phyloP scores from a whole-genome alignment of 2,113 vertebrate genomes.

The Eolophus roseicapilla region DNA sequence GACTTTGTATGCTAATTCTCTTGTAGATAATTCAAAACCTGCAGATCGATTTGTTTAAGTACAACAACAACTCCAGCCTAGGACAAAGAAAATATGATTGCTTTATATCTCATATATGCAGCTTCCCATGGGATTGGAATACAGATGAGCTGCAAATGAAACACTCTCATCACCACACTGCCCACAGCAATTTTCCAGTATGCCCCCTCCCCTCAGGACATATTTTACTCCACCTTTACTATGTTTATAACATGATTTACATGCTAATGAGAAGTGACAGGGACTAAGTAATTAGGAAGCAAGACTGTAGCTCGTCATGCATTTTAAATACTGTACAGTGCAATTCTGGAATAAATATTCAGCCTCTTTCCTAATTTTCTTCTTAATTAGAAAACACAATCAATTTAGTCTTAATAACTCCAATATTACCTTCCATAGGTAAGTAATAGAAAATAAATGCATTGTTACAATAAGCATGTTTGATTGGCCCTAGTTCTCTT shows the following conservation, averaged over 20 bases:
- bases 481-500: not conserved
- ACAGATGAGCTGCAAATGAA: constrained; percentile 57
- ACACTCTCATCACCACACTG: constrained; percentile 61
- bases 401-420: constrained; percentile 63
- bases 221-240: constrained; percentile 68
- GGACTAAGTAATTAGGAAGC: constrained; percentile 73
- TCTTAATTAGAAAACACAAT: constrained; percentile 65
- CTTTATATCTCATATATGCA: constrained; percentile 58
- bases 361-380: constrained; percentile 55
- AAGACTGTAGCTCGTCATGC: constrained; percentile 42
- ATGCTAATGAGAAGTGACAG: constrained; percentile 74
- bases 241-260: constrained; percentile 71
- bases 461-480: not conserved
- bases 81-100: constrained; percentile 63
- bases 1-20: constrained; percentile 2
- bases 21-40: constrained; percentile 44
- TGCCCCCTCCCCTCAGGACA: constrained; percentile 49
- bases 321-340: constrained; percentile 68
- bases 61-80: constrained; percentile 42
- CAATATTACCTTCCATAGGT: constrained; percentile 57
- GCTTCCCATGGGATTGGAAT: constrained; percentile 53
- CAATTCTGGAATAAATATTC: constrained; percentile 64
- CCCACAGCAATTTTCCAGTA: constrained; percentile 71
- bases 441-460: constrained; percentile 53
- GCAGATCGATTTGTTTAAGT: constrained; percentile 51